phyloP scores from a whole-genome alignment of 1,140 invertebrate genomes.

The Polyergus mexicanus region DNA sequence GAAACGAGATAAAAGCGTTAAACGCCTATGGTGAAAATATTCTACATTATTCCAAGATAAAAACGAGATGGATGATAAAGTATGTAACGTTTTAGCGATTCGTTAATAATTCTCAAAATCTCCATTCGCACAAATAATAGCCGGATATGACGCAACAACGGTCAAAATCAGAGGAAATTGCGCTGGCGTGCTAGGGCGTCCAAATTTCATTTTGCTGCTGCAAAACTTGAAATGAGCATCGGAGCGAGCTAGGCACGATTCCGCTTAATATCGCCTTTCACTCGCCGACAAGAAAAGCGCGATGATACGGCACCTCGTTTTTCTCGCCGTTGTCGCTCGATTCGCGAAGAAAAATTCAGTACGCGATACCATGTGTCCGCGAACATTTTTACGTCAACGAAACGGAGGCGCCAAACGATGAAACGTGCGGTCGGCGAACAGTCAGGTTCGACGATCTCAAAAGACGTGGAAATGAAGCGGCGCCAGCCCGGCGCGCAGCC shows the following conservation, averaged over 20 bases:
- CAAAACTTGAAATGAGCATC: slow-evolving; percentile 26
- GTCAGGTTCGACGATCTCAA: slow-evolving; percentile 50
- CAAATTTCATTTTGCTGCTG: slow-evolving; percentile 65
- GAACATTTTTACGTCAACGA: slow-evolving; percentile 25
- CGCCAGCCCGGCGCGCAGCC: neutral
- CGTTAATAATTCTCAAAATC: neutral
- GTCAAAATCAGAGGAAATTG: slow-evolving; percentile 3
- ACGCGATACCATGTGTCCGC: neutral
- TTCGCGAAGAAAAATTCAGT: neutral
- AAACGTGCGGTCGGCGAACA: neutral
- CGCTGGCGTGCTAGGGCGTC: slow-evolving; percentile 20
- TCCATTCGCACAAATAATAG: neutral
- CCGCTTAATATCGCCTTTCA: slow-evolving; percentile 60
- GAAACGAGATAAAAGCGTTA: neutral
- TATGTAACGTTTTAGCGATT: neutral
- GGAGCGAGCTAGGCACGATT: slow-evolving; percentile 6
- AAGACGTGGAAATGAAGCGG: slow-evolving; percentile 55
- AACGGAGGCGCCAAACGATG: neutral
- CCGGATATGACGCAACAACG: neutral
- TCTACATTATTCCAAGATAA: neutral
- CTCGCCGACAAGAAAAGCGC: slow-evolving; percentile 50
- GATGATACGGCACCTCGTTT: neutral
- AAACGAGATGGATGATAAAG: too few relatives aligned
- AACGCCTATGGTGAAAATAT: neutral
- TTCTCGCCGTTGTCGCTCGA: neutral